These are phyloP conservation scores for Hemicrepidius hirtus DNA, from an alignment of 2,888 invertebrate genomes.

Conservation along the genomic window DNA sequence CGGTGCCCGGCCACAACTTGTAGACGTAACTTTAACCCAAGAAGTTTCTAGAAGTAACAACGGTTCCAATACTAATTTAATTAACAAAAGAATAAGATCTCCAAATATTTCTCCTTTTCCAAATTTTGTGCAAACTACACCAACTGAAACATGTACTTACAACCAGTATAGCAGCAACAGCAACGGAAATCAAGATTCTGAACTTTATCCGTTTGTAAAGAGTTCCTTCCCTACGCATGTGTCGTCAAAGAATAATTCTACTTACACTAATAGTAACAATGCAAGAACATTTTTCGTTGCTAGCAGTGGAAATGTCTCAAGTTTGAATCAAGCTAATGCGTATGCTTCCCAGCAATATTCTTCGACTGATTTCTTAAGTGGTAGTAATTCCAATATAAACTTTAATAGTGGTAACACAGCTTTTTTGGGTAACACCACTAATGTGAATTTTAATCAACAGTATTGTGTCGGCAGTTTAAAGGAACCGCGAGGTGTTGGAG, in stretches of 20 bases:
- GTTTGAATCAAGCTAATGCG: not conserved
- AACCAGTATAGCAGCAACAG: not conserved
- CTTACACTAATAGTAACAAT: not conserved
- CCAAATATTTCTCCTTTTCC: not conserved
- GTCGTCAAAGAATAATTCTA: not conserved
- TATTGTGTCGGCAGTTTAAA: not conserved
- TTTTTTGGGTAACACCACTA: not conserved
- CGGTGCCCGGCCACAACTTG: not conserved
- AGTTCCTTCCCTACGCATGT: not conserved
- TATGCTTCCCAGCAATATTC: slow-evolving; percentile 3
- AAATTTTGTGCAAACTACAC: not conserved
- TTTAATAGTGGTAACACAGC: not conserved
- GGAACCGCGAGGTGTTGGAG: not conserved
- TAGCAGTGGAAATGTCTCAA: not conserved
- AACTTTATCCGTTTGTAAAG: not conserved
- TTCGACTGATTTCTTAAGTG: not conserved
- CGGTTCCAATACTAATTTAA: not conserved
- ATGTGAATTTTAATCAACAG: not conserved
- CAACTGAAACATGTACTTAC: not conserved
- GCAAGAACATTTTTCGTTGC: slow-evolving; percentile 6
- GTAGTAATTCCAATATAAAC: not conserved
- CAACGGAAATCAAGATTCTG: not conserved
- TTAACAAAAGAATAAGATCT: not conserved
- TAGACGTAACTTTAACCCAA: not conserved
- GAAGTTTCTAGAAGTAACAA: not conserved